Evolutionary conservation across 1,140 invertebrate species (phyloP).

Genomic region (Bombyx mandarina): DNA sequence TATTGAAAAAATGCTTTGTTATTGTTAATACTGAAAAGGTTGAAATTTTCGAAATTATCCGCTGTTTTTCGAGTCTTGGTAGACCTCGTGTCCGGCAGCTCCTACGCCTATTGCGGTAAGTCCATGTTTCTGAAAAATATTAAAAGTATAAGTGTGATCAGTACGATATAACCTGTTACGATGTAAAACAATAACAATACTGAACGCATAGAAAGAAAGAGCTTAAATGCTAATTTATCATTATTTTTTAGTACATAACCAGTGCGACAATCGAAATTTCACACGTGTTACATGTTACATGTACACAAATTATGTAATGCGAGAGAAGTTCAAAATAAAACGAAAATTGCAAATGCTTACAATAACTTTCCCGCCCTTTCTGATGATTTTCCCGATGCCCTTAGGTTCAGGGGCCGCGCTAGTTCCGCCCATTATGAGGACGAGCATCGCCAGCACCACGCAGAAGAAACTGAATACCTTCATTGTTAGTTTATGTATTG

Average conservation of each 20-base stretch:
- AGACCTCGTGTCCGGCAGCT: constrained; percentile 7
- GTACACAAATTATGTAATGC: too few relatives aligned
- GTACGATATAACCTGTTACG: too few relatives aligned
- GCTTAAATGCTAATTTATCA: too few relatives aligned
- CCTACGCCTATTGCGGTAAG: constrained; percentile 6
- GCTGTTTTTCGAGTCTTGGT: constrained; percentile 2
- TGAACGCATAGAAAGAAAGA: too few relatives aligned
- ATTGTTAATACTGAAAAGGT: too few relatives aligned
- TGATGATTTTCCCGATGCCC: constrained; percentile 7
- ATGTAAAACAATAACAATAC: too few relatives aligned
- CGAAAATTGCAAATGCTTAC: neutral
- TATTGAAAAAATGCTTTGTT: too few relatives aligned
- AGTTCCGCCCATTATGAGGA: constrained; percentile 12
- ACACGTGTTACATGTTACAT: too few relatives aligned
- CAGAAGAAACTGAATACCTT: constrained; percentile 18
- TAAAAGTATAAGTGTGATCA: too few relatives aligned
- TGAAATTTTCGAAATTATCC: neutral
- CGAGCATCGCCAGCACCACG: constrained; percentile 13
- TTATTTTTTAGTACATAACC: too few relatives aligned
- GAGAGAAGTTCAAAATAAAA: too few relatives aligned
- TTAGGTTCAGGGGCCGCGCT: constrained; percentile 11
- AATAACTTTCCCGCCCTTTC: constrained; percentile 15
- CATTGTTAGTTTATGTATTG: constrained; percentile 9
- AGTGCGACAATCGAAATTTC: too few relatives aligned
- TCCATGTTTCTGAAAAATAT: constrained; percentile 10